Conservation (phyloP, 2,113 vertebrate genomes). For the Rhizomys pruinosus region DNA sequence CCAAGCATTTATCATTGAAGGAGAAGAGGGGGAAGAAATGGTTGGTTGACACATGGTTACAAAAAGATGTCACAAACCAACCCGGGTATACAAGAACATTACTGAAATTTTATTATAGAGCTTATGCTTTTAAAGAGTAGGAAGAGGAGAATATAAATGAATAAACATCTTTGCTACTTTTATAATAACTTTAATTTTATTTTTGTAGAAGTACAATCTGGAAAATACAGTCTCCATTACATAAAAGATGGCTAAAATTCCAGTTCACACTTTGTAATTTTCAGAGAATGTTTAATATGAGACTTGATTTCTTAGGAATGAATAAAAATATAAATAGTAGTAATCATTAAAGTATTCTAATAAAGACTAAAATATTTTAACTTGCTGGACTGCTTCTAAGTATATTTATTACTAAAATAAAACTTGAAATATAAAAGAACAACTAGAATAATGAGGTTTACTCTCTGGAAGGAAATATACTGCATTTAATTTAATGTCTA, state of each 20-base stretch:
- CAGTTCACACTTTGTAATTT: background rate
- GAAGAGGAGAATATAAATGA: background rate
- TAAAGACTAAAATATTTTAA: constrained; percentile 2
- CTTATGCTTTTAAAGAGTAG: background rate
- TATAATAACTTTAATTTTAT: constrained; percentile 38
- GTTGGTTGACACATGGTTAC: background rate
- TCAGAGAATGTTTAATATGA: background rate
- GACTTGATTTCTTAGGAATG: background rate
- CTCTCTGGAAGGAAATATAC: constrained; percentile 32
- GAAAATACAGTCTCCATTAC: background rate
- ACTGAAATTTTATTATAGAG: background rate
- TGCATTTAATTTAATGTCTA: constrained; percentile 61
- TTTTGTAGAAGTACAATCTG: background rate
- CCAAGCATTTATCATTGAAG: background rate
- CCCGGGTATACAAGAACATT: background rate
- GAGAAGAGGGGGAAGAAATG: background rate
- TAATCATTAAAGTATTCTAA: background rate
- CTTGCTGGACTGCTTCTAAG: background rate
- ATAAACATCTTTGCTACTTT: background rate
- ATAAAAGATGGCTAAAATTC: background rate
- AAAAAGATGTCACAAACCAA: background rate
- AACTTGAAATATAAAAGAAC: constrained; percentile 32
- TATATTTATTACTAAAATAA: background rate
- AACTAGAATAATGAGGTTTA: constrained; percentile 19
- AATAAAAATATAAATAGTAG: background rate